phyloP scores from a whole-genome alignment of 37 sponge, comb jelly and placozoan genomes.

The Chondrilla cf. caribensis region DNA sequence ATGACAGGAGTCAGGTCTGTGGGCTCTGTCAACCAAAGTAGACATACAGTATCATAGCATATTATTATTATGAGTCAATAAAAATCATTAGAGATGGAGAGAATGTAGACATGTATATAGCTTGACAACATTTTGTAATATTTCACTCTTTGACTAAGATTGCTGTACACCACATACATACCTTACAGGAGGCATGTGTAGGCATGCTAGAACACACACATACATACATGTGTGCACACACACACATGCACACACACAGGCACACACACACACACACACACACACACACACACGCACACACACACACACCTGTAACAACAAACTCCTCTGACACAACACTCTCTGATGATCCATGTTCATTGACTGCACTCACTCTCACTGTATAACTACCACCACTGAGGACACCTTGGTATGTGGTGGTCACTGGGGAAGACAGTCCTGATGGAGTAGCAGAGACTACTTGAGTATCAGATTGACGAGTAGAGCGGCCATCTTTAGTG shows the following conservation, averaged over 20 bases:
- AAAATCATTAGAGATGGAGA: too few relatives aligned
- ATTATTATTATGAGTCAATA: too few relatives aligned
- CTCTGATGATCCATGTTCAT: conserved; percentile 2
- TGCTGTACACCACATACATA: too few relatives aligned
- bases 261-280: not conserved
- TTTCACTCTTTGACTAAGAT: too few relatives aligned
- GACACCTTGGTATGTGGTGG: not conserved
- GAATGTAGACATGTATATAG: too few relatives aligned
- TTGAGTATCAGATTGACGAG: too few relatives aligned
- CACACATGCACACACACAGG: not conserved
- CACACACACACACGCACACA: conserved; percentile 1
- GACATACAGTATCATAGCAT: too few relatives aligned
- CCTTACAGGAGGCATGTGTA: too few relatives aligned
- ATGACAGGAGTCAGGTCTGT: too few relatives aligned
- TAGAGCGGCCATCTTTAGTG: too few relatives aligned
- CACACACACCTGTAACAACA: conserved; percentile 3
- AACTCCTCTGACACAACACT: not conserved
- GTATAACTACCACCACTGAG: not conserved
- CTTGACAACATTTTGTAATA: too few relatives aligned
- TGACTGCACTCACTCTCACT: not conserved
- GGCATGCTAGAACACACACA: not conserved
- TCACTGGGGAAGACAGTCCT: not conserved
- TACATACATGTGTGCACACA: not conserved
- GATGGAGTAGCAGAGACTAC: not conserved
- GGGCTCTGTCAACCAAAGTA: too few relatives aligned